Evolutionary conservation across 2,888 invertebrate species (phyloP).

Genomic region (Spialia ferax): DNA sequence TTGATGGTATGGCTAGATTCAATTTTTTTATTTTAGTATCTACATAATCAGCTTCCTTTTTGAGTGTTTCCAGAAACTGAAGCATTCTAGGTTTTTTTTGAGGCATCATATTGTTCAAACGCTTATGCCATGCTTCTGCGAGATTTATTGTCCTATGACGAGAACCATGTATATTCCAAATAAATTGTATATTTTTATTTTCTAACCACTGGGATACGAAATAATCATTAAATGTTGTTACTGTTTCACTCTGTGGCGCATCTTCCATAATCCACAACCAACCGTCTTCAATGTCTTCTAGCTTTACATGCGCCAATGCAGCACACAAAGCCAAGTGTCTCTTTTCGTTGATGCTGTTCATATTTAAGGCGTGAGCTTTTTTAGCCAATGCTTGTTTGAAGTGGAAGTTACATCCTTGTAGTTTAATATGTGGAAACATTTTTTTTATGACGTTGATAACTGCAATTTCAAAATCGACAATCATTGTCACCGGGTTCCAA

Average conservation of each 20-base stretch:
- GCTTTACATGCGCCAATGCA: constrained; percentile 7
- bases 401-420: constrained; percentile 4
- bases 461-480: constrained; percentile 4
- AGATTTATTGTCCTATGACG: constrained; percentile 3
- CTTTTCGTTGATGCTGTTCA: constrained; percentile 4
- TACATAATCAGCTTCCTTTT: constrained; percentile 3
- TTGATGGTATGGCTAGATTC: constrained; percentile 2
- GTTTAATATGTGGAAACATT: constrained; percentile 4
- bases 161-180: constrained; percentile 3
- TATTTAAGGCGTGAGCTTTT: constrained; percentile 4
- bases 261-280: constrained; percentile 13
- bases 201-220: constrained; percentile 13
- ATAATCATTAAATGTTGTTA: constrained; percentile 18
- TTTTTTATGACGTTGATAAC: constrained; percentile 4
- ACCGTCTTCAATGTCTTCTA: constrained; percentile 13
- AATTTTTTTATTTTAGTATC: constrained; percentile 4
- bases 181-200: constrained; percentile 4
- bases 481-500: constrained; percentile 4
- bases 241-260: constrained; percentile 11
- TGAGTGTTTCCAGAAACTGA: constrained; percentile 2
- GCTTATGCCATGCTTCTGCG: constrained; percentile 2
- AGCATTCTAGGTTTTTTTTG: constrained; percentile 3
- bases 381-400: constrained; percentile 4
- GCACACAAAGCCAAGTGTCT: constrained; percentile 19
- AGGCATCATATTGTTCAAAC: constrained; percentile 3